Conservation (phyloP, 2,888 invertebrate genomes). For the Himalopsyche anomala region DNA sequence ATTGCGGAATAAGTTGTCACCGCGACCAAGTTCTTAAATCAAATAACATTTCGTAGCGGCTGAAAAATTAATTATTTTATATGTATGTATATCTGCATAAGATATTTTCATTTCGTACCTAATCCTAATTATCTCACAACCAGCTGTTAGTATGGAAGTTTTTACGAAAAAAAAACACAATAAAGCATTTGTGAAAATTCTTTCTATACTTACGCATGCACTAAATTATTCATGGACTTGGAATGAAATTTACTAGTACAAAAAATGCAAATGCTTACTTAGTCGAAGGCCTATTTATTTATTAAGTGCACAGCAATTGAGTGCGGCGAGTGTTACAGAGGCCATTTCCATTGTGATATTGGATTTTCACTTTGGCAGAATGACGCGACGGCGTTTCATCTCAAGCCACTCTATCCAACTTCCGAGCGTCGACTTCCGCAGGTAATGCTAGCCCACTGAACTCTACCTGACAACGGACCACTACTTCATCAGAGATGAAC, state of each 20-base stretch:
- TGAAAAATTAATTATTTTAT: too few relatives aligned
- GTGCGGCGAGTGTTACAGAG: constrained; percentile 1
- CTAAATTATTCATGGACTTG: not conserved
- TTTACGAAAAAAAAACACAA: too few relatives aligned
- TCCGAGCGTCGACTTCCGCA: constrained; percentile 29
- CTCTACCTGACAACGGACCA: not conserved
- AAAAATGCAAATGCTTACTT: not conserved
- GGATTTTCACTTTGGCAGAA: constrained; percentile 10
- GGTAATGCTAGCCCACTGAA: constrained; percentile 16
- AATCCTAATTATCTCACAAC: too few relatives aligned
- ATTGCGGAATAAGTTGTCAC: too few relatives aligned
- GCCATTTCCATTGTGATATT: constrained; percentile 30
- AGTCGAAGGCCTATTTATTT: not conserved
- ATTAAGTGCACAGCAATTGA: not conserved
- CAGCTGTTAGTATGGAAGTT: too few relatives aligned
- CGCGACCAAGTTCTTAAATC: too few relatives aligned
- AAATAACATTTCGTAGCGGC: too few relatives aligned
- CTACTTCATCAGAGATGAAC: not conserved
- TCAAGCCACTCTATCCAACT: constrained; percentile 9
- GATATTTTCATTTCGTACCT: too few relatives aligned
- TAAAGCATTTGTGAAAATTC: too few relatives aligned
- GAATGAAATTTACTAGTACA: too few relatives aligned
- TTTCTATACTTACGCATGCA: too few relatives aligned
- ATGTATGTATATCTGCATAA: too few relatives aligned
- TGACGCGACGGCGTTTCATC: constrained; percentile 16